Percentiles rank a stretch among this genome's conserved stretches.
These are phyloP conservation scores for Oligia strigilis DNA, from an alignment of 2,888 invertebrate species.

Conservation along the genomic window DNA sequence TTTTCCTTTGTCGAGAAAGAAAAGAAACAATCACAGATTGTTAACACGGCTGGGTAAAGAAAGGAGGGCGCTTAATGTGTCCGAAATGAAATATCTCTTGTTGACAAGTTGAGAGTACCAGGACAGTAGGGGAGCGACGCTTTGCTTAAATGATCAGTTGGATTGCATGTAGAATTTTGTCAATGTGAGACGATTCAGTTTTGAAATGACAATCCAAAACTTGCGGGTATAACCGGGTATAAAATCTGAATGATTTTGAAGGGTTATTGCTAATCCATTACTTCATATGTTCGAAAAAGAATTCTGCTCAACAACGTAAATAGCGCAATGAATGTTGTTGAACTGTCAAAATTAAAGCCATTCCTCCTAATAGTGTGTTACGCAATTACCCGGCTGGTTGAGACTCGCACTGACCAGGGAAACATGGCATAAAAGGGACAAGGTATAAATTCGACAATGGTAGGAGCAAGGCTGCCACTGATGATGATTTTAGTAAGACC, in stretches of 20 bases:
- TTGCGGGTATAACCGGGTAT: no score
- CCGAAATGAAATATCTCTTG: constrained; percentile 80
- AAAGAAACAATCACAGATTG: constrained; percentile 68
- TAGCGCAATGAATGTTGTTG: neutral
- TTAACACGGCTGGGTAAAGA: constrained; percentile 59
- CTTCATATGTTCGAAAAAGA: no score
- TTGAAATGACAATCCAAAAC: no score
- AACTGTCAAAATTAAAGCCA: no score
- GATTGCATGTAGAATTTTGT: neutral
- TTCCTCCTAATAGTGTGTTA: no score
- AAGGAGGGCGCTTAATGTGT: constrained; percentile 72
- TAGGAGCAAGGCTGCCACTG: neutral
- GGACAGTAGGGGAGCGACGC: neutral
- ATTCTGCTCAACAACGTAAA: no score
- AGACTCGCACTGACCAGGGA: neutral
- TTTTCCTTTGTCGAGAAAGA: constrained; percentile 50
- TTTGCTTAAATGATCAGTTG: constrained; percentile 33
- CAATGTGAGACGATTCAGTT: neutral
- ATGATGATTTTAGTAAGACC: neutral
- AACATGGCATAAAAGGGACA: neutral
- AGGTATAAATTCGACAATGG: neutral
- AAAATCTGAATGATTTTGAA: no score
- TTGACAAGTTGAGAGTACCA: constrained; percentile 79
- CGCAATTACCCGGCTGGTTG: neutral
- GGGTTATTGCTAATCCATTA: no score